Evolutionary conservation across 2,888 invertebrate species (phyloP), one percentile per base, ranked within the genome.

Genomic region (Desoria tigrina): DNA sequence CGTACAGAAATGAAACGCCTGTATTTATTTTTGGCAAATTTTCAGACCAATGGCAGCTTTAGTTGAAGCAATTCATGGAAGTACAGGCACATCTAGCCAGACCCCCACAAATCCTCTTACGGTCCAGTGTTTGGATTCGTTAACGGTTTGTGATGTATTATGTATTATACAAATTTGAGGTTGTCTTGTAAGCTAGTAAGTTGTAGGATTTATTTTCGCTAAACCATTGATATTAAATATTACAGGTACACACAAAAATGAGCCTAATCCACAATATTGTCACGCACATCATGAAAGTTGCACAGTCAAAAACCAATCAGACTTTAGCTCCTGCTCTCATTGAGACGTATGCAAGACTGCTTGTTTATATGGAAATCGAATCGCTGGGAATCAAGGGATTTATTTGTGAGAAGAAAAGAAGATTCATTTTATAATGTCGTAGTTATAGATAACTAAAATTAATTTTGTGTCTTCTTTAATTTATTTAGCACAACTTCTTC

Each of bases 351-450:
- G 92, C 94, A 65, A 84, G 96, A 58, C 82, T 97, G 18, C 81
- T 97, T 59, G 94, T 96, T 0, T 97, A 97, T 78, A 94, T 94
- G 9, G 97, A 97, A 83, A 96, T 96, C 61, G 97, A 97, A 80
- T 93, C 94, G 18, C 84, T 97, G 57, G 96, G 97, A 32, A 95
- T 97, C 69, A 97, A 97, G 82, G 94, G 94, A 60, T 96, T 96
- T 80, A 90, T 96, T 75, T 90, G 93, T 89, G 81, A 84, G 86
- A 84, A 32, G 6, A 7, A 32, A 7, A 4, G 32, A 32, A 7
- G 32, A 18, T 14, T 61, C 2, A 23, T 2, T 49, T 62, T 55
- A 26, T 55, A 24, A 53, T 51, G 37, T 18, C n/a, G 3, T 28
- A 28, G 18, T 28, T 61, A n/a, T n/a, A n/a, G n/a, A n/a, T n/a